Conservation (phyloP, 1,140 invertebrate genomes). For the Lepidostoma basale region DNA sequence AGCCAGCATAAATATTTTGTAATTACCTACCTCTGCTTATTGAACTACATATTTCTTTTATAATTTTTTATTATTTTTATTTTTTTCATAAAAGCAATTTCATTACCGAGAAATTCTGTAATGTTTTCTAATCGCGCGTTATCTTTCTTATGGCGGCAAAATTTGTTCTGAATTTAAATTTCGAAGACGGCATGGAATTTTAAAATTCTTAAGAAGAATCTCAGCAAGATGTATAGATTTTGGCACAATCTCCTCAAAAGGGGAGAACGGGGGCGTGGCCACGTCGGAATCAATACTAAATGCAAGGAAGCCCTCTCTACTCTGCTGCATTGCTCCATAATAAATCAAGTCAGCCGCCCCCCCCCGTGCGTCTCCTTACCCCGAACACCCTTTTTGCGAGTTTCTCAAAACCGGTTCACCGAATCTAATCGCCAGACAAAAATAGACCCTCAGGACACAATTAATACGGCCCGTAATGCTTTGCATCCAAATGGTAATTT, state of each 20-base stretch:
- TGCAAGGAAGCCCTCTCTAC: conserved; percentile 56
- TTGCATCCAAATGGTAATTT: neutral
- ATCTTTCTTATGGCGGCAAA: no score
- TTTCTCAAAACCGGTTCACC: conserved; percentile 29
- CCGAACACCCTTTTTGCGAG: conserved; percentile 22
- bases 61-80: no score
- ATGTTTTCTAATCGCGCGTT: no score
- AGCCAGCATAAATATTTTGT: no score
- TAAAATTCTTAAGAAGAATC: conserved; percentile 6
- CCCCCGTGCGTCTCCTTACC: conserved; percentile 52
- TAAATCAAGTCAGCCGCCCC: conserved; percentile 59
- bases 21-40: no score
- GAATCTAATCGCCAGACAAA: neutral
- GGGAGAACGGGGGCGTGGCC: conserved; percentile 51
- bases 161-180: no score
- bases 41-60: no score
- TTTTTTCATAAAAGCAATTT: no score
- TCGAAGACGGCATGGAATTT: no score
- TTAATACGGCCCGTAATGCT: neutral
- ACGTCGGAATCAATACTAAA: conserved; percentile 64
- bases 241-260: conserved; percentile 38
- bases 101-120: no score
- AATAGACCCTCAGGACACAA: conserved; percentile 10
- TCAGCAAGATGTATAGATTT: conserved; percentile 15
- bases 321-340: conserved; percentile 62